Base-by-base conservation (phyloP, 2,888 invertebrate genomes). In the Merodon equestris region DNA sequence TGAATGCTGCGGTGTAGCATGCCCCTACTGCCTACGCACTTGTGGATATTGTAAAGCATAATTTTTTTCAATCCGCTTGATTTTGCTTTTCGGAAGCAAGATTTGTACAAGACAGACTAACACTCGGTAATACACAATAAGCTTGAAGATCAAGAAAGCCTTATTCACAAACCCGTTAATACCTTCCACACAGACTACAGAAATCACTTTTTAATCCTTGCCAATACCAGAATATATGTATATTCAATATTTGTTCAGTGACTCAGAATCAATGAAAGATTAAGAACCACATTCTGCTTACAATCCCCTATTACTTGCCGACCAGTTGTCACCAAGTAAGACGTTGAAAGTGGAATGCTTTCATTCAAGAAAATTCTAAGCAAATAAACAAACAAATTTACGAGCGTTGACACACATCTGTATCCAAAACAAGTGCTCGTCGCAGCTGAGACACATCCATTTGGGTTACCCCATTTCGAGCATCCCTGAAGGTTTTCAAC, bases 401-500 rank as follows among this genome's bases (percentile, higher is more conserved):
- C 40, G 40, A 58, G 58, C 42, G 51, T 38, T 27, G 77, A 77
- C 77, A 67, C 63, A 77, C 73, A 73, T 77, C 17, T 63, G 44
- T 34, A 27, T 27, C n/a, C 51, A 38, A 50, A 60, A 71, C 38
- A 14, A 14, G 34, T 7, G 18, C 60, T 42, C 48, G 47, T 34
- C 54, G 51, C 13, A 47, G 50, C 27, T 57, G 17, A 51, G 40
- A 40, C 40, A 18, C 38, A 53, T 51, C 61, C 56, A 72, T 66
- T 47, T 50, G 40, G 60, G 64, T 71, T 67, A 72, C 61, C 67
- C 73, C 72, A 58, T 67, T 53, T 44, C 3, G 3, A 15, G 60
- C 47, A 73, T 72, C 77, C 77, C 77, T 77, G 51, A 38, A 64
- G 60, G 60, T 75, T 47, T 54, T 27, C 27, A n/a, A 45, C 54